Evolutionary conservation across 2,888 invertebrate species (phyloP), one percentile per base, ranked within the genome.

Genomic region (Loripinus fragilis): DNA sequence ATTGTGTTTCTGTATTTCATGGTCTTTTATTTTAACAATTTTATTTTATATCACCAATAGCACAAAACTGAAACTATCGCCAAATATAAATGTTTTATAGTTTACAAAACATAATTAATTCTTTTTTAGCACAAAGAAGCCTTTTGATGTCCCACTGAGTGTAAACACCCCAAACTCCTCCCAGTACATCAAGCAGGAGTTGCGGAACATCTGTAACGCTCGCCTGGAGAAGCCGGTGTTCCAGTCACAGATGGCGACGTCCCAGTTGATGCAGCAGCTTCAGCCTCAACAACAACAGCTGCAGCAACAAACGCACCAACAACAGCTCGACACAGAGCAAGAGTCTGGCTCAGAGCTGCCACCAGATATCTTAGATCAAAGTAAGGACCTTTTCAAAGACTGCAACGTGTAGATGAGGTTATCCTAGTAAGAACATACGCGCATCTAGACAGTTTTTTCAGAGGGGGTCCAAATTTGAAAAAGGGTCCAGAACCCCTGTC

Each of bases 161-260:
- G 77, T 74, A n/a, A 80, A 77, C 64, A 84, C 88, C 3, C 83
- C 78, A 12, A 86, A 83, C 12, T 83, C 90, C 41, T 97, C 97
- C 70, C 98, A 98, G 94, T 98, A 96, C 94, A 98, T 98, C 88
- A 96, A 97, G 91, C 97, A 98, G 94, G 97, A 98, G 94, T 94
- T 98, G 91, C 95, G 98, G 88, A 97, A 97, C 68, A 96, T 97
- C 83, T 97, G 98, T 78, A 97, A 97, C 86, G 97, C 97, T 73
- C 95, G 98, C 91, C 96, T 96, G 48, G 95, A 95, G 86, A 94
- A 94, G 70, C 50, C 65, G 12, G 75, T 71, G 15, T 69, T 77
- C 12, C 83, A 85, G 69, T 52, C 70, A 23, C 72, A 72, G 74
- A 70, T 80, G 71, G 64, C 71, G 12, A 65, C 69, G 48, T 35